Percentiles rank a stretch among this genome's conserved stretches.
Evolutionary conservation across 2,888 invertebrate genomes (phyloP).

Genomic region (Xylota segnis): DNA sequence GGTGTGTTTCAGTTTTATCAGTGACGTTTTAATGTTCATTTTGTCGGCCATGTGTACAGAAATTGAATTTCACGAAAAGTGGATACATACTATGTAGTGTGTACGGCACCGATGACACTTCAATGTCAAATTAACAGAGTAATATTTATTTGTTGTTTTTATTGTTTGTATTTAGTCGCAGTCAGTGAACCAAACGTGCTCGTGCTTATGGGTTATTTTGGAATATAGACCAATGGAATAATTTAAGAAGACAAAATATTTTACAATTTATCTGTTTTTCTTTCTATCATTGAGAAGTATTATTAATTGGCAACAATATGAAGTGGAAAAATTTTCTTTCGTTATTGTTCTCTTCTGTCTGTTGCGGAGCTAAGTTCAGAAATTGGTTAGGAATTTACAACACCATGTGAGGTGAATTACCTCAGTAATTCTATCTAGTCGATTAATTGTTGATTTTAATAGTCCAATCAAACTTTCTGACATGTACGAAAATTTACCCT

Average conservation of each 20-base stretch:
- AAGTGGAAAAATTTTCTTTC: background rate
- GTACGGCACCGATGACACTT: constrained; percentile 50
- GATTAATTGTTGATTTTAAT: too few relatives aligned
- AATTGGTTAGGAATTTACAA: too few relatives aligned
- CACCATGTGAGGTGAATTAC: too few relatives aligned
- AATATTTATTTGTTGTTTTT: background rate
- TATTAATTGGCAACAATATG: background rate
- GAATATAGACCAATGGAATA: constrained; percentile 15
- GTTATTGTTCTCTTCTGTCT: too few relatives aligned
- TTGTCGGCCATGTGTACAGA: constrained; percentile 29
- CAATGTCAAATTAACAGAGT: constrained; percentile 60
- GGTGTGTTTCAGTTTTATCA: constrained; percentile 51
- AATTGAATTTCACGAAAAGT: too few relatives aligned
- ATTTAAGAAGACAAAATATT: background rate
- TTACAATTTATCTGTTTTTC: background rate
- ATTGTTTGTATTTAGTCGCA: background rate
- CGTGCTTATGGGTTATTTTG: constrained; percentile 12
- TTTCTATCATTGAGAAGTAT: background rate
- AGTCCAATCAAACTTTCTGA: too few relatives aligned
- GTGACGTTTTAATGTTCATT: constrained; percentile 52
- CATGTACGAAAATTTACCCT: too few relatives aligned
- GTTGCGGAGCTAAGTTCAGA: too few relatives aligned
- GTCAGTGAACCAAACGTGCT: background rate
- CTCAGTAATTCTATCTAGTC: too few relatives aligned
- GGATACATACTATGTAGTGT: too few relatives aligned